phyloP scores from a whole-genome alignment of 1,140 invertebrate species.

The Drosophila miranda region DNA sequence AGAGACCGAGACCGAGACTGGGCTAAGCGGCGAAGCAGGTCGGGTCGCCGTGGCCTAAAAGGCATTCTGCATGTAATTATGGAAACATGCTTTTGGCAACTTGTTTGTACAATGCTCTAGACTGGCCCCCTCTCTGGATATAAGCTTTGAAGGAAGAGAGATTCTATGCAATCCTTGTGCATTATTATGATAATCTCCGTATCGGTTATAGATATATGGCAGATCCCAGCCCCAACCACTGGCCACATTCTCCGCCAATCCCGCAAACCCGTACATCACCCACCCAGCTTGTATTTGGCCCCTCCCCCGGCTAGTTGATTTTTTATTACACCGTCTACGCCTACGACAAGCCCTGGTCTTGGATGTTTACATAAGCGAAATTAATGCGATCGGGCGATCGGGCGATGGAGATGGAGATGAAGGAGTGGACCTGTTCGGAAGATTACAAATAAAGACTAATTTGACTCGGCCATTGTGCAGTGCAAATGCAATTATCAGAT shows the following conservation, averaged over 20 bases:
- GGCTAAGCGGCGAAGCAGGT: constrained; percentile 57
- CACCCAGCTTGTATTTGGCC: constrained; percentile 18
- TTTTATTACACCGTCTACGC: constrained; percentile 76
- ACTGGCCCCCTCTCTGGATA: neutral
- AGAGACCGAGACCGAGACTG: constrained; percentile 7
- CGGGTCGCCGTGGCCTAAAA: constrained; percentile 25
- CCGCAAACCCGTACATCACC: too few relatives aligned
- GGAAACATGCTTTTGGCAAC: constrained; percentile 78
- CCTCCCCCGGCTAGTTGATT: constrained; percentile 61
- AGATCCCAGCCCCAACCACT: constrained; percentile 3
- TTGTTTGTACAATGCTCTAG: constrained; percentile 25
- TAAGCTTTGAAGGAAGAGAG: too few relatives aligned
- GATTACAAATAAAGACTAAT: constrained; percentile 73
- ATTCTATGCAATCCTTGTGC: too few relatives aligned
- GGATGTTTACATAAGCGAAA: constrained; percentile 74
- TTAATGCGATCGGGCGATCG: constrained; percentile 55
- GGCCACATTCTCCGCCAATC: constrained; percentile 13
- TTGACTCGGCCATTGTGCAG: constrained; percentile 56
- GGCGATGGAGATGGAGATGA: neutral
- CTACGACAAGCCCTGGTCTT: constrained; percentile 61
- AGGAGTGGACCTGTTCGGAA: constrained; percentile 15
- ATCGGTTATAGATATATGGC: too few relatives aligned
- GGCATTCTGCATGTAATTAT: constrained; percentile 81
- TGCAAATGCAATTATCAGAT: constrained; percentile 71
- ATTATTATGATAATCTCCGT: too few relatives aligned